Base-by-base conservation (phyloP, 23 tunicate species). In the Trididemnum nubilum region DNA sequence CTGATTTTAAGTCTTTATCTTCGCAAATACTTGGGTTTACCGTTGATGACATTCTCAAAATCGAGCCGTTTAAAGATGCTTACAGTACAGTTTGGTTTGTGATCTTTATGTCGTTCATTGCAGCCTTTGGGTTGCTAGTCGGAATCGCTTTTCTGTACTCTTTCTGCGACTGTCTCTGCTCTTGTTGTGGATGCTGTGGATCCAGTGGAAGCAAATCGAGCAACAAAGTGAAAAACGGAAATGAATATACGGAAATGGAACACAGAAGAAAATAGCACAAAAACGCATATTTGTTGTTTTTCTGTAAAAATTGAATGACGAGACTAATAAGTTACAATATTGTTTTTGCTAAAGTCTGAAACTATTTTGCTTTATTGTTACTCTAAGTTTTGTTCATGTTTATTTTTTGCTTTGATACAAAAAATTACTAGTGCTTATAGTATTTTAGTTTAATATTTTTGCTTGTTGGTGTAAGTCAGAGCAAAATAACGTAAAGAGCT, bases 71-170 rank as follows among this genome's bases (percentile, higher is more conserved):
- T 57, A 89, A 89, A 37, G 88, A 83, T 30, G 59, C 67, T 59
- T 89, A 78, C 85, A 89, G 94, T 76, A 89, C 88, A 0, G 94
- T 83, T 0, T 89, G 94, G 94, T 89, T 89, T 30, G 81, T 84
- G 2, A 83, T 89, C 23, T 89, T 89, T 76, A 83, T 83, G 85
- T 26, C 88, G 1, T 89, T 89, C 81, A 83, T 89, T 51, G 94
- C 57, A 0, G 36, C 88, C 2, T 76, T 89, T 34, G 35, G 70
- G 7, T 49, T 89, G 24, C 66, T 89, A 3, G 76, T 69, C 0
- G 94, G 75, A 22, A 85, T 78, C 0, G 94, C 88, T 1, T 84
- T 89, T 32, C 71, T 83, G 31, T 89, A 89, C 38, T 83, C 94
- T 0, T 44, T 83, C 33, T 77, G 87, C 61, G 94, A 89, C 28